These are phyloP conservation scores for Orthosia cruda DNA, from an alignment of 2,888 invertebrate species.

Conservation along the genomic window DNA sequence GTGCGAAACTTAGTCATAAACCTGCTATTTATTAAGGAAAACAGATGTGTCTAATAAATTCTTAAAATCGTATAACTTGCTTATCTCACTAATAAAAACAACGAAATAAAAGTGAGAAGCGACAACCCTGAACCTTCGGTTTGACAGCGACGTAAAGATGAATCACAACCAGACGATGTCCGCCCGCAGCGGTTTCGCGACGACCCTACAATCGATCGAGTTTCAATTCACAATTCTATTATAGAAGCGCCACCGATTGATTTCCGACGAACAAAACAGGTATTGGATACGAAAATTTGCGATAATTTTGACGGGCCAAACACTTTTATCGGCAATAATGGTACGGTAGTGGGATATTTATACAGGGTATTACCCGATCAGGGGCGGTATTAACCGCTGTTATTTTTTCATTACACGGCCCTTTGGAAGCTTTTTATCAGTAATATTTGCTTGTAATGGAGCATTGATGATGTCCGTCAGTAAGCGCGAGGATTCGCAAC, in stretches of 20 bases:
- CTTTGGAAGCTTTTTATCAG: constrained; percentile 66
- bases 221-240: constrained; percentile 84
- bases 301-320: constrained; percentile 73
- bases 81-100: constrained; percentile 64
- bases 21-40: constrained; percentile 40
- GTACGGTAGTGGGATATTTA: constrained; percentile 72
- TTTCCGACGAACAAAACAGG: constrained; percentile 70
- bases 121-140: constrained; percentile 61
- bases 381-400: constrained; percentile 66
- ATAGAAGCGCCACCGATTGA: constrained; percentile 70
- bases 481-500: constrained; percentile 60
- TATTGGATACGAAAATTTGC: constrained; percentile 75
- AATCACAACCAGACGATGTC: constrained; percentile 75
- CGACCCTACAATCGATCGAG: constrained; percentile 73
- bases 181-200: constrained; percentile 66
- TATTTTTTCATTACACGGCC: constrained; percentile 70
- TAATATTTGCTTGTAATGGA: constrained; percentile 68
- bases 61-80: constrained; percentile 60
- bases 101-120: constrained; percentile 60
- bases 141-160: constrained; percentile 71
- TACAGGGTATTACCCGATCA: constrained; percentile 68
- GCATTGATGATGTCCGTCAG: constrained; percentile 63
- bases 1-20: constrained; percentile 50
- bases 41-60: constrained; percentile 56
- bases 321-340: constrained; percentile 75